Evolutionary conservation across 1,140 invertebrate species (phyloP), one percentile per base, ranked within the genome.

Genomic region (Homarus americanus): DNA sequence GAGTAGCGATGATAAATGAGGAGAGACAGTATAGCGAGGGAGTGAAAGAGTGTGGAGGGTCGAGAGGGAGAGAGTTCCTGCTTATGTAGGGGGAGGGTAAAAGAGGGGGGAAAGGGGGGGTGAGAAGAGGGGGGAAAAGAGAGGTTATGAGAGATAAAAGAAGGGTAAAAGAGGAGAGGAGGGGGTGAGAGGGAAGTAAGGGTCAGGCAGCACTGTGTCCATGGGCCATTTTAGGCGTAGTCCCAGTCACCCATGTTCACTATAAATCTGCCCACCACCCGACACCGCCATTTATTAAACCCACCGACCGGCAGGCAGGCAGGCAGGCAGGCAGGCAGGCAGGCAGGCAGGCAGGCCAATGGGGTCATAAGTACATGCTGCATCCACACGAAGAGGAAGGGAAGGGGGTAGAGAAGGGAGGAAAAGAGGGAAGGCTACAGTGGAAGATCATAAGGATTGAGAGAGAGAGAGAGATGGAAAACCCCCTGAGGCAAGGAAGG

Each of bases 191-290:
- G 40, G 75, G 75, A 1, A 24, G 75, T n/a, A n/a, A n/a, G n/a
- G n/a, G n/a, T n/a, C n/a, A n/a, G n/a, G n/a, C n/a, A n/a, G n/a
- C n/a, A n/a, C n/a, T n/a, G n/a, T n/a, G n/a, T n/a, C n/a, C 24
- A 17, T n/a, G 75, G 75, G 9, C 36, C 44, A 49, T 5, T 15
- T 49, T 49, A 49, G 44, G 44, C 44, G 44, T 49, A 49, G 44
- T 20, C 75, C 75, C 24, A 41, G 44, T n/a, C 79, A 24, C 53
- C 79, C 53, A 82, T 63, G 63, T n/a, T 80, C 40, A 78, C 79
- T 63, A 63, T 82, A 58, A 82, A 82, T 82, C 79, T 82, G 79
- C 78, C 78, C 78, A 58, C 53, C 79, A 82, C 49, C 79, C 79
- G 79, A 82, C 79, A 82, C 44, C 49, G 38, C 79, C 49, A 82